Percentiles rank a stretch among this genome's conserved stretches.
These are phyloP conservation scores for Macrostomum lignano DNA, from an alignment of 1,140 invertebrate genomes.

Conservation along the genomic window DNA sequence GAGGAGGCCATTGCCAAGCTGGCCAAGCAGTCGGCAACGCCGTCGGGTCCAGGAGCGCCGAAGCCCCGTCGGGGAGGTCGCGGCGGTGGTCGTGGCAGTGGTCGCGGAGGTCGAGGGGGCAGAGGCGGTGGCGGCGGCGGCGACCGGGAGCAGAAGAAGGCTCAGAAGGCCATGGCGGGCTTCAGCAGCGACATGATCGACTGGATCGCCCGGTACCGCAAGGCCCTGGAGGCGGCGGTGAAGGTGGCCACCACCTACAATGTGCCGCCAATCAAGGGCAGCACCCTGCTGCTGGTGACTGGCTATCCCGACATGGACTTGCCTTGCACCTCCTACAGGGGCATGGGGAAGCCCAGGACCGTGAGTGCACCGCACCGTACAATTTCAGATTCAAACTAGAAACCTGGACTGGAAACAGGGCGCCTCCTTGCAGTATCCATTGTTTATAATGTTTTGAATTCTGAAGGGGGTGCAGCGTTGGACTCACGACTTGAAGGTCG, in stretches of 20 bases:
- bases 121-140: neutral
- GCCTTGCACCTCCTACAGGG: constrained; percentile 17
- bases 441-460: too few relatives aligned
- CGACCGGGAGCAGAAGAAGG: constrained; percentile 1
- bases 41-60: constrained; percentile 2
- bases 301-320: too few relatives aligned
- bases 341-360: constrained; percentile 18
- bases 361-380: constrained; percentile 11
- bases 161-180: too few relatives aligned
- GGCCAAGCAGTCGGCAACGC: neutral
- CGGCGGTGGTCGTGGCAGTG: neutral
- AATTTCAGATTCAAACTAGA: too few relatives aligned
- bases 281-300: constrained; percentile 17
- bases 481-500: too few relatives aligned
- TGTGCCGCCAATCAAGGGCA: constrained; percentile 24
- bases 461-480: too few relatives aligned
- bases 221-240: constrained; percentile 24
- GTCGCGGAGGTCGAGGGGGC: constrained; percentile 6
- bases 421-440: too few relatives aligned
- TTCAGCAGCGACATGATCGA: constrained; percentile 11
- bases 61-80: too few relatives aligned
- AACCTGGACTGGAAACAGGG: too few relatives aligned
- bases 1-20: neutral
- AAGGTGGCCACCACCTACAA: constrained; percentile 27
- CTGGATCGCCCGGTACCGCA: constrained; percentile 18